A percentile compares a stretch with the other conserved stretches of the same genome.
Conservation (phyloP, 2,113 vertebrate genomes). For the Siniperca chuatsi region DNA sequence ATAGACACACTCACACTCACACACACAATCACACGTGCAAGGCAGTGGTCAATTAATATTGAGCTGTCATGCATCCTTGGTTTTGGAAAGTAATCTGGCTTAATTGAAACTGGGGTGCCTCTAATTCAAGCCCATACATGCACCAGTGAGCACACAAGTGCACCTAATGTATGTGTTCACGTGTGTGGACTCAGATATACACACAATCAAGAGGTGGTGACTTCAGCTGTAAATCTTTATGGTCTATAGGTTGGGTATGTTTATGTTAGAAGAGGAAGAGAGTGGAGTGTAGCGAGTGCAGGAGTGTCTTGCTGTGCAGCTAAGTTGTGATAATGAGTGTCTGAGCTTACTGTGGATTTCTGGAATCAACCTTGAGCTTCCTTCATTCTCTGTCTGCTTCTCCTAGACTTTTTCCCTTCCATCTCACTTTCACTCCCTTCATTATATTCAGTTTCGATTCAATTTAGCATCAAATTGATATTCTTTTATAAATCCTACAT, state of each 20-base stretch:
- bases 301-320: slow-evolving; percentile 1
- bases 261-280: neutral
- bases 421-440: neutral
- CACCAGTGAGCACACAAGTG: slow-evolving; percentile 20
- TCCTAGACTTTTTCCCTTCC: neutral
- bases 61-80: slow-evolving; percentile 50
- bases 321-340: slow-evolving; percentile 20
- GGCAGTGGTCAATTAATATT: slow-evolving; percentile 29
- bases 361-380: slow-evolving; percentile 26
- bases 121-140: slow-evolving; percentile 32
- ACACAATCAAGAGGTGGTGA: slow-evolving; percentile 15
- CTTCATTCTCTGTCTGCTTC: neutral
- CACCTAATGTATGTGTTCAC: neutral
- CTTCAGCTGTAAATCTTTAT: neutral
- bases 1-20: neutral
- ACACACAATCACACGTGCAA: slow-evolving; percentile 7
- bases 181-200: neutral
- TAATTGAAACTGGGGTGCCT: slow-evolving; percentile 40
- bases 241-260: neutral
- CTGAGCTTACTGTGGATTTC: slow-evolving; percentile 8
- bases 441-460: slow-evolving; percentile 10
- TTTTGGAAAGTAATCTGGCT: slow-evolving; percentile 42
- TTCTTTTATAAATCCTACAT: slow-evolving; percentile 20
- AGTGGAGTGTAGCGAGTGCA: neutral
- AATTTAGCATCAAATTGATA: slow-evolving; percentile 28